Conservation (phyloP, 1,140 invertebrate species). For the Hycleus cichorii region DNA sequence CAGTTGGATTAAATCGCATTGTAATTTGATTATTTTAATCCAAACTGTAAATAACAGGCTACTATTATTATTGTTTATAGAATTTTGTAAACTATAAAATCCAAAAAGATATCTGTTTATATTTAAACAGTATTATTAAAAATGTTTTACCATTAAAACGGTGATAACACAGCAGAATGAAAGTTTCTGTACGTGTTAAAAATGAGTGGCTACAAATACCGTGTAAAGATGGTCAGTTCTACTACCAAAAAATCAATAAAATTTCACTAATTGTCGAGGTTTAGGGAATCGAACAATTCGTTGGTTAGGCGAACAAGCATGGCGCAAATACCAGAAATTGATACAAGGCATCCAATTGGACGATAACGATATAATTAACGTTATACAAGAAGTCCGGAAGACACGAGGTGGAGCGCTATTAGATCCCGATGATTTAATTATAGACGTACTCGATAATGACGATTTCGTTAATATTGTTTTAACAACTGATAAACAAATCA, state of each 20-base stretch:
- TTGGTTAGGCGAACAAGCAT: slow-evolving; percentile 52
- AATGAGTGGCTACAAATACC: slow-evolving; percentile 60
- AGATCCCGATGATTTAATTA: slow-evolving; percentile 51
- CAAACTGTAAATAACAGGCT: too few relatives aligned
- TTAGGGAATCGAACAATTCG: slow-evolving; percentile 36
- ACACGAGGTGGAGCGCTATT: slow-evolving; percentile 55
- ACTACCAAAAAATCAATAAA: slow-evolving; percentile 1
- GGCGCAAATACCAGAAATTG: slow-evolving; percentile 47
- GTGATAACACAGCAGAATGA: slow-evolving; percentile 43
- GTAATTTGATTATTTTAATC: too few relatives aligned
- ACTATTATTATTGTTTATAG: too few relatives aligned
- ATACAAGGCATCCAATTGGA: slow-evolving; percentile 20
- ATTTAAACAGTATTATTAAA: too few relatives aligned
- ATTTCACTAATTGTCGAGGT: background rate
- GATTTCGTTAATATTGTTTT: slow-evolving; percentile 58
- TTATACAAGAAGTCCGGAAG: slow-evolving; percentile 52
- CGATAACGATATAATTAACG: slow-evolving; percentile 16
- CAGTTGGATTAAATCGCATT: too few relatives aligned
- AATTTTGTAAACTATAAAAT: too few relatives aligned
- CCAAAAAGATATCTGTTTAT: too few relatives aligned
- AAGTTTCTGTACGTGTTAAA: slow-evolving; percentile 52
- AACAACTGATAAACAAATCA: slow-evolving; percentile 47
- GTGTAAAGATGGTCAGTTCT: slow-evolving; percentile 45
- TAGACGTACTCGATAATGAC: slow-evolving; percentile 54
- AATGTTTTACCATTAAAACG: too few relatives aligned